These are phyloP conservation scores for Agrilus biguttatus DNA, from an alignment of 2,888 invertebrate genomes.

Conservation along the genomic window DNA sequence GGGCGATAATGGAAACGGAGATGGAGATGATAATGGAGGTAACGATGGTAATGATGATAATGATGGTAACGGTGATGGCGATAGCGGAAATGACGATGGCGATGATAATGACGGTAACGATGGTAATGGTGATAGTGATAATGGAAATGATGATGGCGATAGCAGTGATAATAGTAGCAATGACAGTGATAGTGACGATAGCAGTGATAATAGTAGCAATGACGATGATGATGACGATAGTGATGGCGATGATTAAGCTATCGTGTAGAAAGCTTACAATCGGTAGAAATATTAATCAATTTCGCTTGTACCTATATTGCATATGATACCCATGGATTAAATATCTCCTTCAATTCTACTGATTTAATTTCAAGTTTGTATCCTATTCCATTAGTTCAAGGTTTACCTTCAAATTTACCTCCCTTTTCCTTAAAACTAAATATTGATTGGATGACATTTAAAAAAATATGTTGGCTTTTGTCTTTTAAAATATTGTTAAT, in stretches of 20 bases:
- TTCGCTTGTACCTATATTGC: too few species aligned
- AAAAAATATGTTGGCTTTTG: too few species aligned
- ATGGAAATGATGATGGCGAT: background rate
- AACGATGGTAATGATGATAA: background rate
- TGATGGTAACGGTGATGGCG: background rate
- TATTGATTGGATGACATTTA: too few species aligned
- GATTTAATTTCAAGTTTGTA: too few species aligned
- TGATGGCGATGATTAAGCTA: background rate
- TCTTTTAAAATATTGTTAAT: too few species aligned
- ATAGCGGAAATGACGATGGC: slow-evolving; percentile 4
- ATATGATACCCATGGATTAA: too few species aligned
- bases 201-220: background rate
- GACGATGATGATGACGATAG: background rate
- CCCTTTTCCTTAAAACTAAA: too few species aligned
- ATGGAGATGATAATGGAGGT: background rate
- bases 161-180: background rate
- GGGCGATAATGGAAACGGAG: background rate
- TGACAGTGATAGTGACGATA: background rate
- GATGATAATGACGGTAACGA: slow-evolving; percentile 2
- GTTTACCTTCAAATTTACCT: too few species aligned
- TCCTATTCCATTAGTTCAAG: too few species aligned
- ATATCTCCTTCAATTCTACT: too few species aligned
- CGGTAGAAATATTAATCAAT: too few species aligned
- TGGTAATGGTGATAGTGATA: background rate
- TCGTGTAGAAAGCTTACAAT: too few species aligned